A percentile compares a stretch with the other conserved stretches of the same genome.
These are phyloP conservation scores for Dryas iulia DNA, from an alignment of 1,140 invertebrate species.

Conservation along the genomic window DNA sequence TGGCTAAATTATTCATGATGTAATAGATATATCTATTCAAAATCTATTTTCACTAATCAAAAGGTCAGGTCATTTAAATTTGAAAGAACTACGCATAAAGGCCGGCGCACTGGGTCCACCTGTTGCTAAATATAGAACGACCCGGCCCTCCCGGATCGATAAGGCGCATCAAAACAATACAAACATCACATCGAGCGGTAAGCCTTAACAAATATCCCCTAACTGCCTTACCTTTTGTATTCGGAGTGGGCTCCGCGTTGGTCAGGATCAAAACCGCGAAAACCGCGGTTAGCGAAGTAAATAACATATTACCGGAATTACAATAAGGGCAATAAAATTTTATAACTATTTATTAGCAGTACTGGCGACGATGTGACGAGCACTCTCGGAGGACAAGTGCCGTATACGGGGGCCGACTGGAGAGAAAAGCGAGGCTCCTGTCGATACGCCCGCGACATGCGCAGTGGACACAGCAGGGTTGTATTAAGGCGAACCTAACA, in stretches of 20 bases:
- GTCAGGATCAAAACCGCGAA: conserved; percentile 59
- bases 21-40: neutral
- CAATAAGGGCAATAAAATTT: conserved; percentile 32
- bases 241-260: conserved; percentile 58
- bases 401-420: conserved; percentile 51
- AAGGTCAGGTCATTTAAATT: conserved; percentile 48
- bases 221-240: conserved; percentile 58
- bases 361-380: conserved; percentile 44
- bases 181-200: neutral
- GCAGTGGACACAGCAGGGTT: conserved; percentile 59
- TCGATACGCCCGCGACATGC: conserved; percentile 76
- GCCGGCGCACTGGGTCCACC: conserved; percentile 55
- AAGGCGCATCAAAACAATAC: conserved; percentile 48
- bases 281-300: conserved; percentile 60
- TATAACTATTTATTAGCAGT: conserved; percentile 9
- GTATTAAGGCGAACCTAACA: conserved; percentile 36
- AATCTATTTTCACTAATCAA: conserved; percentile 20
- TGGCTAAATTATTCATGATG: neutral
- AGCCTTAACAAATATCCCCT: conserved; percentile 5
- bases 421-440: conserved; percentile 62
- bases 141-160: conserved; percentile 57
- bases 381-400: conserved; percentile 58
- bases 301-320: conserved; percentile 52
- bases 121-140: conserved; percentile 76
- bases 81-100: conserved; percentile 51